Percentiles rank a stretch among this genome's conserved stretches.
Evolutionary conservation across 1,140 invertebrate species (phyloP).

Genomic region (Aporrectodea caliginosa): DNA sequence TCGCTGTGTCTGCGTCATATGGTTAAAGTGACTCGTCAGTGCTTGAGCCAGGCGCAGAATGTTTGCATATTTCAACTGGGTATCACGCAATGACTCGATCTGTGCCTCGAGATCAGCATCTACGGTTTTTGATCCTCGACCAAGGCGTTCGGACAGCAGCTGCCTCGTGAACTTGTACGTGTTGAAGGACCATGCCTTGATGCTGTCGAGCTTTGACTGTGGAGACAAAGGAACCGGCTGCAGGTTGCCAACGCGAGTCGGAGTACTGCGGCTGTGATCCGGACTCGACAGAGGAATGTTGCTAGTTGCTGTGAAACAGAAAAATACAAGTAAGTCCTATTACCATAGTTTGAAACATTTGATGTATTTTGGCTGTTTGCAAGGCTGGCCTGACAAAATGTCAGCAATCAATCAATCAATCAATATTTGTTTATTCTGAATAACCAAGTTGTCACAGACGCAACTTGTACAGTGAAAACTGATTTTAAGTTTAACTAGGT

Average conservation of each 20-base stretch:
- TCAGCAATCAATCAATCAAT: too few species aligned
- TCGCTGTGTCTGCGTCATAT: slow-evolving; percentile 75
- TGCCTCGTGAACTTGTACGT: slow-evolving; percentile 96
- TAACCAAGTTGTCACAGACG: too few species aligned
- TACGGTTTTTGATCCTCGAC: slow-evolving; percentile 72
- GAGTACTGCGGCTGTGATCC: slow-evolving; percentile 55
- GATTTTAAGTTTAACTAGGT: too few species aligned
- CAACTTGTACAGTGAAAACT: too few species aligned
- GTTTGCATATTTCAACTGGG: slow-evolving; percentile 78
- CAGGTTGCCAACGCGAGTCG: neutral
- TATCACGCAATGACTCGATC: slow-evolving; percentile 85
- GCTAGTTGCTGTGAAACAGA: slow-evolving; percentile 51
- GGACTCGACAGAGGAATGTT: slow-evolving; percentile 55
- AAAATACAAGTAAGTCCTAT: slow-evolving; percentile 34
- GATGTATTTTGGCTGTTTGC: too few species aligned
- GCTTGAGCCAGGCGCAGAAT: slow-evolving; percentile 65
- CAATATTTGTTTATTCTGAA: too few species aligned
- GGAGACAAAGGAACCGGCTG: slow-evolving; percentile 32
- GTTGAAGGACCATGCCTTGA: slow-evolving; percentile 93
- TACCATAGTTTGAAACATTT: too few species aligned
- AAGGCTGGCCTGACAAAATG: too few species aligned
- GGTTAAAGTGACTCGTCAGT: slow-evolving; percentile 78
- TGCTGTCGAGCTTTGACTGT: slow-evolving; percentile 67
- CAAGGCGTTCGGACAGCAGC: slow-evolving; percentile 87
- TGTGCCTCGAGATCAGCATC: slow-evolving; percentile 86